A percentile compares a stretch with the other conserved stretches of the same genome.
phyloP scores from a whole-genome alignment of 2,888 invertebrate species.

The Apocheima hispidaria region DNA sequence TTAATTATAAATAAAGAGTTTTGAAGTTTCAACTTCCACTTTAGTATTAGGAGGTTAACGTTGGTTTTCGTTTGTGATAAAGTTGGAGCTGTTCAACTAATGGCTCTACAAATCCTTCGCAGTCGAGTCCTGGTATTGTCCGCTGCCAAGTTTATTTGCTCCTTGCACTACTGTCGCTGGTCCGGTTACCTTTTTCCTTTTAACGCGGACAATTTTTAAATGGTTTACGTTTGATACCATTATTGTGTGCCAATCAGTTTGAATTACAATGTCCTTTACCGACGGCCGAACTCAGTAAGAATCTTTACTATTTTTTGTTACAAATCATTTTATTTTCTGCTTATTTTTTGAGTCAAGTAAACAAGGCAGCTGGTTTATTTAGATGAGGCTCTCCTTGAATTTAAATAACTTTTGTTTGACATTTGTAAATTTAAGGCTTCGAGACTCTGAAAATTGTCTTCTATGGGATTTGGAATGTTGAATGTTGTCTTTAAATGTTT shows the following conservation, averaged over 20 bases:
- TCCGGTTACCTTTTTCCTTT: constrained; percentile 77
- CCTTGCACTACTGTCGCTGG: constrained; percentile 69
- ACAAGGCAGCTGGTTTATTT: constrained; percentile 82
- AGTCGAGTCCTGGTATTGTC: constrained; percentile 80
- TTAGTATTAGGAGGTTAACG: constrained; percentile 41
- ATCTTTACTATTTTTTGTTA: constrained; percentile 77
- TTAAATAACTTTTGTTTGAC: constrained; percentile 73
- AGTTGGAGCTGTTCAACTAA: constrained; percentile 68
- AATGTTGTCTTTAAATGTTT: not conserved
- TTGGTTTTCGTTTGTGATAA: constrained; percentile 43
- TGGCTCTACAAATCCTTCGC: constrained; percentile 81
- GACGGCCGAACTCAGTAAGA: constrained; percentile 78
- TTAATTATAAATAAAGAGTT: constrained; percentile 59
- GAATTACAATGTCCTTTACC: constrained; percentile 85
- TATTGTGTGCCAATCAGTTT: constrained; percentile 86
- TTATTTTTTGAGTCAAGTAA: constrained; percentile 66
- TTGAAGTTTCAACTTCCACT: constrained; percentile 31
- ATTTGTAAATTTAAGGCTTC: constrained; percentile 51
- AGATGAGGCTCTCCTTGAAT: constrained; percentile 75
- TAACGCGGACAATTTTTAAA: constrained; percentile 84
- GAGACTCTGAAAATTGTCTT: constrained; percentile 37
- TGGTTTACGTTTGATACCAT: constrained; percentile 85
- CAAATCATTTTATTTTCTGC: constrained; percentile 79
- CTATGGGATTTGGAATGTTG: constrained; percentile 26
- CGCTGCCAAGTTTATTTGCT: constrained; percentile 76